phyloP scores from a whole-genome alignment of 2,888 invertebrate genomes.

The Acanthosepion lycidas region DNA sequence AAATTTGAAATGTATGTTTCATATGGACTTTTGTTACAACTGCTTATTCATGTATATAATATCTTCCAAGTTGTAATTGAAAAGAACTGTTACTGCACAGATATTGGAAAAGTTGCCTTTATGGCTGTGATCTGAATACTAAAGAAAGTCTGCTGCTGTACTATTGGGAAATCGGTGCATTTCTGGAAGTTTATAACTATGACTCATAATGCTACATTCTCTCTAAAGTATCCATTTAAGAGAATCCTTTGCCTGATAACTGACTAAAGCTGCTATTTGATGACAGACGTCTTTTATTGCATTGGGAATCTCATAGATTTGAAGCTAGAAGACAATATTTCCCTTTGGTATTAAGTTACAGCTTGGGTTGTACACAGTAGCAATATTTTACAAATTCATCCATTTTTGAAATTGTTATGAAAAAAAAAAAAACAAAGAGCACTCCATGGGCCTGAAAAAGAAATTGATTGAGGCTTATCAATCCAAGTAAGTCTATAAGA shows the following conservation, averaged over 20 bases:
- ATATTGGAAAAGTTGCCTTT: background rate
- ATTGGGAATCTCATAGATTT: background rate
- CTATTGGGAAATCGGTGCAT: background rate
- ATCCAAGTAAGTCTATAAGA: too few relatives aligned
- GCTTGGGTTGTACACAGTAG: background rate
- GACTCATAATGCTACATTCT: background rate
- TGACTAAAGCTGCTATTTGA: background rate
- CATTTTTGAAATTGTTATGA: too few relatives aligned
- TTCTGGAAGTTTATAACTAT: background rate
- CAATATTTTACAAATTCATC: too few relatives aligned
- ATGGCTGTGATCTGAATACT: background rate
- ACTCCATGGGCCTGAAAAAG: too few relatives aligned
- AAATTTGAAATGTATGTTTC: background rate
- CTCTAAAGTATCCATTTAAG: background rate
- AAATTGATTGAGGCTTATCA: too few relatives aligned
- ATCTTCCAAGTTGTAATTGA: background rate
- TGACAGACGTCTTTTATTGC: slow-evolving; percentile 8
- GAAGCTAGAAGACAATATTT: background rate
- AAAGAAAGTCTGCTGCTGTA: background rate
- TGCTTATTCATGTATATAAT: background rate
- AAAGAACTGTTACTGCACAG: background rate
- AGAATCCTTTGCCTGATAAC: background rate
- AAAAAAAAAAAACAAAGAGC: too few relatives aligned
- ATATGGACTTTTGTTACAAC: background rate
- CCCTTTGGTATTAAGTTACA: background rate